Base-by-base conservation (phyloP, 2,888 invertebrate species). In the Catocala nupta region DNA sequence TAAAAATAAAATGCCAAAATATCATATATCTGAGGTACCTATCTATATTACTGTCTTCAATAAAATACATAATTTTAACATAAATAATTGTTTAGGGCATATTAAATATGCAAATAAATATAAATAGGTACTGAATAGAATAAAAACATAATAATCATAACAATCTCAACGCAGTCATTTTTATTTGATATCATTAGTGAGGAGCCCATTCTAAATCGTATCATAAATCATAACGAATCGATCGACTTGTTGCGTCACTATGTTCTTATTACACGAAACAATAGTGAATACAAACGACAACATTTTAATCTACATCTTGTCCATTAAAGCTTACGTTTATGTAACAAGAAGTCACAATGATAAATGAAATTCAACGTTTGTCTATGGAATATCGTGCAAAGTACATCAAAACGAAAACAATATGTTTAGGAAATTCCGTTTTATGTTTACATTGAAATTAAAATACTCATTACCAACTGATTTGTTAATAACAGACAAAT, bases 271-370 rank as follows among this genome's bases (percentile, higher is more conserved):
- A 85, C 80, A 81, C 77, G 78, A 83, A 84, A 89, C 87, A 87
- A 88, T 85, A 81, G 87, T 82, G 84, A 83, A 84, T 83, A 85
- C 85, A 83, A 82, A 85, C 78, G 87, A 87, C 85, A 81, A 67
- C 49, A 63, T 81, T 86, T 84, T 81, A 88, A 88, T 90, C 84
- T 87, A 81, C 83, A 83, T 81, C 74, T 78, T 80, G 75, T 81
- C 79, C 74, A 84, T 85, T 84, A 73, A 65, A 71, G 59, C 62
- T 63, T 44, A 58, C 50, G 36, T 60, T 64, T 64, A 59, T 65
- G 63, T 65, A 66, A 63, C 50, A 55, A 66, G 52, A 50, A 47
- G 13, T 39, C 55, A 72, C 62, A 62, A 60, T 77, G 75, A 77
- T 65, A 64, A 75, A 77, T 77, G 64, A 68, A 69, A 61, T 65